Evolutionary conservation across 2,797 vertebrate species (phyloP).

Genomic region (Melopsittacus undulatus): DNA sequence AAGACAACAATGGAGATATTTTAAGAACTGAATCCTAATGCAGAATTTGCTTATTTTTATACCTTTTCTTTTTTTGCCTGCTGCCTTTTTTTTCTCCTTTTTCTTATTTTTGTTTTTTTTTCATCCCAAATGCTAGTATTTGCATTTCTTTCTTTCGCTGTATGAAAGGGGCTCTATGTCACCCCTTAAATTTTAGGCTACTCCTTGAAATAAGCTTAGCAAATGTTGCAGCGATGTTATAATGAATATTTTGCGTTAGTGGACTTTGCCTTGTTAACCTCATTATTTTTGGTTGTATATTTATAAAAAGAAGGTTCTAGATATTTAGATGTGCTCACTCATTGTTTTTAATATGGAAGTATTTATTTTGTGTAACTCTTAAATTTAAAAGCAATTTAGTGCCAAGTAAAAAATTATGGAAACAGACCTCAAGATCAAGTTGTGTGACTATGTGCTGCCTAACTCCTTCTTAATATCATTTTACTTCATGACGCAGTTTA

Average conservation of each 20-base stretch:
- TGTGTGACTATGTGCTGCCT: neutral
- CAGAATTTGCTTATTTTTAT: neutral
- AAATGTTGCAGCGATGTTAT: neutral
- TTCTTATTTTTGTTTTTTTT: no score
- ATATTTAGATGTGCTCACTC: neutral
- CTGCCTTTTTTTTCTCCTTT: neutral
- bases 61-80: neutral
- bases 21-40: conserved; percentile 3
- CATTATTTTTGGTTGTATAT: neutral
- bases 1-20: conserved; percentile 30
- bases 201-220: neutral
- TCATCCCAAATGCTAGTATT: neutral
- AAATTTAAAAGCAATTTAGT: neutral
- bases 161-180: neutral
- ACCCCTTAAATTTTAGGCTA: neutral
- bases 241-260: neutral
- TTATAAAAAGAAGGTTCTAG: neutral
- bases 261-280: neutral
- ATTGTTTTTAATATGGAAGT: neutral
- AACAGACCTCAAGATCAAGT: neutral
- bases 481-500: neutral
- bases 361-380: neutral
- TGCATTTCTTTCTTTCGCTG: neutral
- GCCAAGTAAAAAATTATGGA: neutral
- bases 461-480: neutral